Evolutionary conservation across 2,797 vertebrate genomes (phyloP).

Genomic region (Protosalanx chinensis): DNA sequence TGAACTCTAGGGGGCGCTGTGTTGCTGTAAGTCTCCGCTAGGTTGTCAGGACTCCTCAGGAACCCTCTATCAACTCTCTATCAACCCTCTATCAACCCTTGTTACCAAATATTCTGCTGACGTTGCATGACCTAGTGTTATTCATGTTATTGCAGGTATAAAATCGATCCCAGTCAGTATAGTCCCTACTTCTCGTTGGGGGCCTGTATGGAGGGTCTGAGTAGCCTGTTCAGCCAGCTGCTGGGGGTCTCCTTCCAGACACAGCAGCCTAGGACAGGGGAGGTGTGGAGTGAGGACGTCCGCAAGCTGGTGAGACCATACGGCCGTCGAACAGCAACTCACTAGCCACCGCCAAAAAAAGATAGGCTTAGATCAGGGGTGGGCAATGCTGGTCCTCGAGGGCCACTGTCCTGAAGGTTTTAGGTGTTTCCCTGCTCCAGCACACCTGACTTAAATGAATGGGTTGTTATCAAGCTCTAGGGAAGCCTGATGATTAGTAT

Average conservation of each 20-base stretch:
- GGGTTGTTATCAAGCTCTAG: too few relatives aligned
- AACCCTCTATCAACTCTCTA: background rate
- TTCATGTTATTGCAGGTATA: conserved; percentile 67
- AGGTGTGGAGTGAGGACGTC: conserved; percentile 83
- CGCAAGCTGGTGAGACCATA: conserved; percentile 77
- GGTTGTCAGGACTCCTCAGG: background rate
- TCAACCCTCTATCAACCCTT: background rate
- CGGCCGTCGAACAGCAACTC: background rate
- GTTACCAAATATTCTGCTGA: background rate
- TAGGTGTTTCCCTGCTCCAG: too few relatives aligned
- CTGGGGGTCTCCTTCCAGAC: conserved; percentile 76
- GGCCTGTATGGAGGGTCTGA: conserved; percentile 86
- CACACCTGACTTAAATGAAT: too few relatives aligned
- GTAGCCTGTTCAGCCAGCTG: conserved; percentile 74
- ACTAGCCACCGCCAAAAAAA: background rate
- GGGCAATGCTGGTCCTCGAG: too few relatives aligned
- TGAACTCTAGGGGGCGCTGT: conserved; percentile 5
- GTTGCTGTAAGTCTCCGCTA: background rate
- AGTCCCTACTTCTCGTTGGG: conserved; percentile 85
- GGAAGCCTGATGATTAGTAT: too few relatives aligned
- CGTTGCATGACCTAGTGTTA: background rate
- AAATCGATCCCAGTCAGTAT: conserved; percentile 82
- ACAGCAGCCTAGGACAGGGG: conserved; percentile 76
- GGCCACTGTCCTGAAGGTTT: too few relatives aligned
- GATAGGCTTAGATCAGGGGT: too few relatives aligned